These are phyloP conservation scores for Helogale parvula DNA, from an alignment of 2,113 vertebrate genomes.

Conservation along the genomic window DNA sequence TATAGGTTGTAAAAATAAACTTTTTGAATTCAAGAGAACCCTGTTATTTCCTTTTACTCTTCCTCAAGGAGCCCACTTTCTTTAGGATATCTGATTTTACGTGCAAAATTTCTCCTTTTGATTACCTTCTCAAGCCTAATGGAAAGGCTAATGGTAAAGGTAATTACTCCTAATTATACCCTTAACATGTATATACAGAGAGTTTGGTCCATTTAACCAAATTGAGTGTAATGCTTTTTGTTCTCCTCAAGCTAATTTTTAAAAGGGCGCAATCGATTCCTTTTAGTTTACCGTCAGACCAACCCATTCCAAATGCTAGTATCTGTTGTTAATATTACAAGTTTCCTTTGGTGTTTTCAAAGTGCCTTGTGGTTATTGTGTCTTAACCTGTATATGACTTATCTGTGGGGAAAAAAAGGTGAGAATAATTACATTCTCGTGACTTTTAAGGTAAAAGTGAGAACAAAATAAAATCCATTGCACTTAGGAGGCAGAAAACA, in stretches of 20 bases:
- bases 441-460: constrained; percentile 36
- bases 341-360: constrained; percentile 28
- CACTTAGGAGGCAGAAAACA: constrained; percentile 3
- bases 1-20: not conserved
- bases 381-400: constrained; percentile 21
- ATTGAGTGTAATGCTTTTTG: constrained; percentile 3
- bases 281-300: constrained; percentile 41
- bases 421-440: constrained; percentile 17
- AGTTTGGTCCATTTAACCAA: not conserved
- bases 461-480: constrained; percentile 51
- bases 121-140: not conserved
- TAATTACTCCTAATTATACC: not conserved
- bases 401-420: not conserved
- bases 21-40: constrained; percentile 44
- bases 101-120: not conserved
- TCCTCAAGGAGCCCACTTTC: not conserved
- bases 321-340: constrained; percentile 25
- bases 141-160: not conserved
- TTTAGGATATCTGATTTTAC: constrained; percentile 14
- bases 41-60: not conserved
- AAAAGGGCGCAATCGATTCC: not conserved
- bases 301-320: constrained; percentile 2
- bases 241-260: constrained; percentile 34
- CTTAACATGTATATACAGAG: not conserved
- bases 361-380: constrained; percentile 15